Base-by-base conservation (phyloP, 2,797 vertebrate genomes). In the Carcharodon carcharias region DNA sequence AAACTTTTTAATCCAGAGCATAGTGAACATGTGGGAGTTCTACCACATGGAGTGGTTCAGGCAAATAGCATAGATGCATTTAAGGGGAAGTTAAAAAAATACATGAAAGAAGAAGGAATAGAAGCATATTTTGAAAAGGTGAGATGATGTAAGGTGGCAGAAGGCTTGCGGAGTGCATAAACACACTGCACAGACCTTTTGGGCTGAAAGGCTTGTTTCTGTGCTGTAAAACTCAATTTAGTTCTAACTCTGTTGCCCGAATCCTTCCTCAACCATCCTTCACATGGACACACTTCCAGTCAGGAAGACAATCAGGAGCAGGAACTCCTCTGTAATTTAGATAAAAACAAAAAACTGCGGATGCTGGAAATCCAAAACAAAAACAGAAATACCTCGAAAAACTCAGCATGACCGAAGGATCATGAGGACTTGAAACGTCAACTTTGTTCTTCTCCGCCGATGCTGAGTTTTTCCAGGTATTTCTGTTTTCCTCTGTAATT, bases 401-500 rank as follows among this genome's bases (percentile, higher is more conserved):
- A n/a, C n/a, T n/a, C n/a, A n/a, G n/a, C n/a, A n/a, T n/a, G n/a
- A n/a, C n/a, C n/a, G n/a, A n/a, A n/a, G n/a, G n/a, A n/a, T n/a
- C n/a, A n/a, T n/a, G n/a, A n/a, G n/a, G n/a, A n/a, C n/a, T n/a
- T n/a, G n/a, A n/a, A n/a, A n/a, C n/a, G n/a, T n/a, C n/a, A n/a
- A n/a, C n/a, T n/a, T n/a, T n/a, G n/a, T n/a, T n/a, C n/a, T n/a
- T n/a, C n/a, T n/a, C n/a, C n/a, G n/a, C n/a, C n/a, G n/a, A n/a
- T n/a, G n/a, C n/a, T n/a, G n/a, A n/a, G n/a, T n/a, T n/a, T n/a
- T n/a, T n/a, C n/a, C n/a, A n/a, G n/a, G n/a, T n/a, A n/a, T n/a
- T n/a, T n/a, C n/a, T n/a, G n/a, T n/a, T n/a, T n/a, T 61, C 58
- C 88, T 18, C 58, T 91, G 56, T 91, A 91, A 91, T 91, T 77